Conservation (phyloP, 2,797 vertebrate genomes). For the Urocyon cinereoargenteus region DNA sequence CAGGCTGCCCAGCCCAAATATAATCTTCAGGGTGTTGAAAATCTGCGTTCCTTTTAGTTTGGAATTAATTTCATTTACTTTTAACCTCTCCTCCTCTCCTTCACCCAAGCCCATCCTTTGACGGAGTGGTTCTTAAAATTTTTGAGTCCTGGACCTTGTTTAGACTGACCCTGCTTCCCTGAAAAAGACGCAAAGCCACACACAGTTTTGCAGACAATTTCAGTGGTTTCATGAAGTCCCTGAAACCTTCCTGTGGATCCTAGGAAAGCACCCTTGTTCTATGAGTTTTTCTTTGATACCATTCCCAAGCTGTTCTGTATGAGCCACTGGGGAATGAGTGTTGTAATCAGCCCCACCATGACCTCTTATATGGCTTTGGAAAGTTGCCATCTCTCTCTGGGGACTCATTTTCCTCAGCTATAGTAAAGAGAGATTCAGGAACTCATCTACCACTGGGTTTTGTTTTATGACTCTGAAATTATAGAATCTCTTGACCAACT, state of each 20-base stretch:
- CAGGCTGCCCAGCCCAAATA: background rate
- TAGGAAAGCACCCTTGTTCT: background rate
- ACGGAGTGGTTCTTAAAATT: background rate
- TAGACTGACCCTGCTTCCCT: background rate
- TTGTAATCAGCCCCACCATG: background rate
- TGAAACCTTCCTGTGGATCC: background rate
- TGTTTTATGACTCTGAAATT: conserved; percentile 3
- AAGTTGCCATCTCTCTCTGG: background rate
- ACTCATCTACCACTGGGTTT: background rate
- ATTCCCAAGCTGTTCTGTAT: background rate
- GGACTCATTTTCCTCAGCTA: background rate
- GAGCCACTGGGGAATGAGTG: background rate
- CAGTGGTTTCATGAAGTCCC: background rate
- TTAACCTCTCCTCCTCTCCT: background rate
- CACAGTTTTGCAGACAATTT: background rate
- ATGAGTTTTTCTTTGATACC: background rate
- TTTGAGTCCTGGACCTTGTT: background rate
- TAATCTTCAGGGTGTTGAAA: background rate
- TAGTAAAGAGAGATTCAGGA: background rate
- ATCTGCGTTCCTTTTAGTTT: background rate
- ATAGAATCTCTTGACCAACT: background rate
- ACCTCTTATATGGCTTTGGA: background rate
- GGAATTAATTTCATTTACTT: conserved; percentile 43
- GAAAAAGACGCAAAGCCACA: background rate
- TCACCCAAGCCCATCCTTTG: background rate